Evolutionary conservation across 2,113 vertebrate genomes (phyloP).

Genomic region (Oophaga pumilio): DNA sequence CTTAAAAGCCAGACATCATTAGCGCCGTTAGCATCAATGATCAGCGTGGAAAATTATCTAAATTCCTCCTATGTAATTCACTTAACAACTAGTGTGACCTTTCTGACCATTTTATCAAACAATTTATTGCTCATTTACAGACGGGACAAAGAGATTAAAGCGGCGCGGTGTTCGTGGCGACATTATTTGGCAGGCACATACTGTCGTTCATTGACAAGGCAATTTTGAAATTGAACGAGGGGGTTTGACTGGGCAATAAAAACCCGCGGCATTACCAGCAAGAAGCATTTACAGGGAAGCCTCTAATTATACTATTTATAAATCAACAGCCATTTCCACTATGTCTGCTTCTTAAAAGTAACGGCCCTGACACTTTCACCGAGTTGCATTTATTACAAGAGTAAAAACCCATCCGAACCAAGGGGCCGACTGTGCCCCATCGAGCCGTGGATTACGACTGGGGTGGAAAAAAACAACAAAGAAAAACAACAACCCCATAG

Average conservation of each 20-base stretch:
- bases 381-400: constrained; percentile 68
- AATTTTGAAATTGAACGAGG: constrained; percentile 98
- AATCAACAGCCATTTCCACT: constrained; percentile 93
- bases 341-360: constrained; percentile 69
- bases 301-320: constrained; percentile 96
- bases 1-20: constrained; percentile 40
- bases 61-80: constrained; percentile 71
- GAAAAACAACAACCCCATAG: no score
- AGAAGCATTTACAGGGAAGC: constrained; percentile 82
- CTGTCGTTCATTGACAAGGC: constrained; percentile 90
- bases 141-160: constrained; percentile 78
- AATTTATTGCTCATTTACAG: constrained; percentile 78
- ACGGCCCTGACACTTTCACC: background rate
- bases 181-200: constrained; percentile 79
- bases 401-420: constrained; percentile 68
- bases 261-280: constrained; percentile 78
- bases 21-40: constrained; percentile 48
- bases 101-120: constrained; percentile 79
- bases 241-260: constrained; percentile 98
- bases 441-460: no score
- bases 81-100: constrained; percentile 76
- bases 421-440: background rate
- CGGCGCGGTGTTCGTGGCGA: constrained; percentile 84
- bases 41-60: constrained; percentile 67
- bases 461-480: no score